phyloP scores from a whole-genome alignment of 2,888 invertebrate species.

The Exocentrus adspersus region DNA sequence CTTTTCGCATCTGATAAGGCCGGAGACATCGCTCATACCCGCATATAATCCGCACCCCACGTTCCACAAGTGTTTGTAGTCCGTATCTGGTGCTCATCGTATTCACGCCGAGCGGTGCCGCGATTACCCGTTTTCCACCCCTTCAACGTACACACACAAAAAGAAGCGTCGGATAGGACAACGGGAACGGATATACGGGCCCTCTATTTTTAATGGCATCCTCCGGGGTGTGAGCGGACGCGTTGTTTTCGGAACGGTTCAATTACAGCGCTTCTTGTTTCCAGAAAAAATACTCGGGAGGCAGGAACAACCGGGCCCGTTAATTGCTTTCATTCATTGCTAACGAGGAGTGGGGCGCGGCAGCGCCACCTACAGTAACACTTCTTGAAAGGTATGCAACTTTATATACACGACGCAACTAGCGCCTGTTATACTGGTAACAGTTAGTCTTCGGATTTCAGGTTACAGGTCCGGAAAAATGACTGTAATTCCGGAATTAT shows the following conservation, averaged over 20 bases:
- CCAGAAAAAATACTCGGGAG: neutral
- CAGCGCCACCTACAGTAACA: too few relatives aligned
- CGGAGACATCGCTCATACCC: neutral
- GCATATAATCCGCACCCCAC: neutral
- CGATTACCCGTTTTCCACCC: constrained; percentile 39
- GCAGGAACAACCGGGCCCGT: too few relatives aligned
- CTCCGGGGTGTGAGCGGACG: neutral
- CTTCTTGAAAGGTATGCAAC: too few relatives aligned
- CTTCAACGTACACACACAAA: constrained; percentile 28
- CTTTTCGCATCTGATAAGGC: neutral
- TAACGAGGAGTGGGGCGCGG: too few relatives aligned
- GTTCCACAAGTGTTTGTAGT: constrained; percentile 26
- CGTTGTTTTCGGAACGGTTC: constrained; percentile 10
- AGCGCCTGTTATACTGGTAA: too few relatives aligned
- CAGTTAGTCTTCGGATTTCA: too few relatives aligned
- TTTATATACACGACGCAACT: too few relatives aligned
- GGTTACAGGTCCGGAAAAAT: neutral
- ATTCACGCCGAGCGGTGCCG: constrained; percentile 33
- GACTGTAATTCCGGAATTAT: neutral
- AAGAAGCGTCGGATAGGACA: constrained; percentile 23
- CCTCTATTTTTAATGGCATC: constrained; percentile 21
- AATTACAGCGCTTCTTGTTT: neutral
- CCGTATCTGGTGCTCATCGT: constrained; percentile 36
- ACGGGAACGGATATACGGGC: constrained; percentile 24
- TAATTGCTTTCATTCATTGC: too few relatives aligned